These are phyloP conservation scores for Cydia pomonella DNA, from an alignment of 1,140 invertebrate species.

Conservation along the genomic window DNA sequence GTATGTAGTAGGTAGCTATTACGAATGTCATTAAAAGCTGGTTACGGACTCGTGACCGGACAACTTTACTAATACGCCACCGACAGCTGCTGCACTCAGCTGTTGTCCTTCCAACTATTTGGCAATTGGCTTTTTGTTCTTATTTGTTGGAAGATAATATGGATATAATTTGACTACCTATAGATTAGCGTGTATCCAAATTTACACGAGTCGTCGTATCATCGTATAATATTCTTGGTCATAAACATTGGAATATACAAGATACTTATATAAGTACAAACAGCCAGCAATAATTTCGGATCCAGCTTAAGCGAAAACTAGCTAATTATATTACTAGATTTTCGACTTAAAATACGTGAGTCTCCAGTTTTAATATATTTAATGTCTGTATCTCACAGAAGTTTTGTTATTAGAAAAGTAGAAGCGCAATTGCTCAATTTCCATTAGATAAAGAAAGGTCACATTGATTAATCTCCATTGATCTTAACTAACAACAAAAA, in stretches of 20 bases:
- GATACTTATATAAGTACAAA: too few species aligned
- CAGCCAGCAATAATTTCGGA: too few species aligned
- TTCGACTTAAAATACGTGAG: too few species aligned
- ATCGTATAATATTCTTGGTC: too few species aligned
- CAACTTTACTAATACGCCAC: constrained; percentile 21
- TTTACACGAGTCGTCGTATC: too few species aligned
- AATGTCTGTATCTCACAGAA: too few species aligned
- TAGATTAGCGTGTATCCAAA: neutral
- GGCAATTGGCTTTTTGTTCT: constrained; percentile 25
- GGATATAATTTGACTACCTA: neutral
- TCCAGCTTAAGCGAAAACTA: too few species aligned
- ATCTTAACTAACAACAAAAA: constrained; percentile 18
- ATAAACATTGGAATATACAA: too few species aligned
- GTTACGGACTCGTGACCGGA: constrained; percentile 20
- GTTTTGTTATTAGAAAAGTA: too few species aligned
- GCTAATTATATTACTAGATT: too few species aligned
- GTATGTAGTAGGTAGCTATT: constrained; percentile 2
- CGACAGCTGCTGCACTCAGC: constrained; percentile 24
- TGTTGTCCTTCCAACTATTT: constrained; percentile 29
- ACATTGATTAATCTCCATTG: constrained; percentile 26
- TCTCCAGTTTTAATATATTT: too few species aligned
- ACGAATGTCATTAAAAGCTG: constrained; percentile 21
- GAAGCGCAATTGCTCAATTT: neutral
- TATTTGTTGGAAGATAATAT: constrained; percentile 5
- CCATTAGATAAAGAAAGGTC: neutral